Base-by-base conservation (phyloP, 2,797 vertebrate genomes). In the Urophycis tenuis region DNA sequence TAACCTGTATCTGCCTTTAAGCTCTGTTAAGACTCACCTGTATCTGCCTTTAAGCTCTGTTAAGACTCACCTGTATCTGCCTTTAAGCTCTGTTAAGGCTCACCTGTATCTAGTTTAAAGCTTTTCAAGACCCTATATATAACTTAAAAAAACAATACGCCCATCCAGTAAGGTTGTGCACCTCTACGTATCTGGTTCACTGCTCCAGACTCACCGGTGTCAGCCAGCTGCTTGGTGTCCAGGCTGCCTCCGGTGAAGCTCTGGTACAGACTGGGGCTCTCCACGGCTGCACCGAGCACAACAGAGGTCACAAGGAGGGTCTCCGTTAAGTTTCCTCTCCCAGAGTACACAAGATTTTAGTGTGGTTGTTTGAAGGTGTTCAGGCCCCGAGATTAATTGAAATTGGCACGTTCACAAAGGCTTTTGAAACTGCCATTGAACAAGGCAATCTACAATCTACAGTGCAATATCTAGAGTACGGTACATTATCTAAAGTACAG, bases 161-260 rank as follows among this genome's bases (percentile, higher is more conserved):
- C n/a, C 12, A 45, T 60, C 53, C 10, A 9, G 60, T 67, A 29
- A 67, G 60, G 11, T 29, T 67, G 8, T 67, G n/a, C 25, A 67
- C 2, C 7, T n/a, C 5, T 25, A 7, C 22, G 2, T 9, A 8
- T 25, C 22, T n/a, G 9, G 53, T 60, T 67, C 60, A 29, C 4
- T 29, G 60, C 60, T 2, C 25, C 25, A 0, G 71, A 7, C 86
- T 92, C 90, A 96, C 96, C 95, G 75, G 92, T 79, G 60, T 97
- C 95, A 29, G 94, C 87, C 79, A 96, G 93, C 88, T 95, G 95
- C 79, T 93, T 92, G 72, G 93, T 82, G 85, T 97, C 96, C 49
- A 90, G 75, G 53, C 81, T 32, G 76, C 90, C 94, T 79, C 92
- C 92, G 29, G 89, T 89, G 84, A 92, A 88, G 45, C 91, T 87